Conservation (phyloP, 1,140 invertebrate species). For the Oryctes rhinoceros region DNA sequence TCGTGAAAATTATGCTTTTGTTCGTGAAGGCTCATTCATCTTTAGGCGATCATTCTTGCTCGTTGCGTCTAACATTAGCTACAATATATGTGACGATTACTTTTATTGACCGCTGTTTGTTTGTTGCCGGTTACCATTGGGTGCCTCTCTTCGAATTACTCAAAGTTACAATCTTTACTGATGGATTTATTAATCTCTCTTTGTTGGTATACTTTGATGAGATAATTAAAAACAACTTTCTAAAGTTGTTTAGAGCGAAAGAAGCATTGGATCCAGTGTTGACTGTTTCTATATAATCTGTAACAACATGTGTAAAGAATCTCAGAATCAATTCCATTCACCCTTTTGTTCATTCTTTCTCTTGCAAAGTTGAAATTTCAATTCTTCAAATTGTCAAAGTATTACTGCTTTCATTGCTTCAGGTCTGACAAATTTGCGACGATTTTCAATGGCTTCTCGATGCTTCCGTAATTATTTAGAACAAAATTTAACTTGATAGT, state of each 20-base stretch:
- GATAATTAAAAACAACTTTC: not conserved
- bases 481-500: no score
- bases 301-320: no score
- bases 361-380: no score
- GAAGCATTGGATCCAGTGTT: not conserved
- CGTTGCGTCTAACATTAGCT: not conserved
- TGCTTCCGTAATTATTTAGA: no score
- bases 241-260: not conserved
- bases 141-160: not conserved
- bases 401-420: no score
- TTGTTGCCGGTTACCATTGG: conserved; percentile 6
- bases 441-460: no score
- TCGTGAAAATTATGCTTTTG: not conserved
- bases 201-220: not conserved
- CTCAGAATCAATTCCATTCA: no score
- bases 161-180: conserved; percentile 1
- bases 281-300: not conserved
- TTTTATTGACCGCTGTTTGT: not conserved
- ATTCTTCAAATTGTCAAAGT: no score
- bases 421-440: no score
- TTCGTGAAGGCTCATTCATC: not conserved
- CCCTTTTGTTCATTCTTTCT: no score
- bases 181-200: conserved; percentile 19
- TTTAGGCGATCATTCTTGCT: not conserved
- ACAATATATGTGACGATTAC: not conserved